Conservation (phyloP, 64 coral and sea anemone species). For the Hydrozoanthus tunicans region DNA sequence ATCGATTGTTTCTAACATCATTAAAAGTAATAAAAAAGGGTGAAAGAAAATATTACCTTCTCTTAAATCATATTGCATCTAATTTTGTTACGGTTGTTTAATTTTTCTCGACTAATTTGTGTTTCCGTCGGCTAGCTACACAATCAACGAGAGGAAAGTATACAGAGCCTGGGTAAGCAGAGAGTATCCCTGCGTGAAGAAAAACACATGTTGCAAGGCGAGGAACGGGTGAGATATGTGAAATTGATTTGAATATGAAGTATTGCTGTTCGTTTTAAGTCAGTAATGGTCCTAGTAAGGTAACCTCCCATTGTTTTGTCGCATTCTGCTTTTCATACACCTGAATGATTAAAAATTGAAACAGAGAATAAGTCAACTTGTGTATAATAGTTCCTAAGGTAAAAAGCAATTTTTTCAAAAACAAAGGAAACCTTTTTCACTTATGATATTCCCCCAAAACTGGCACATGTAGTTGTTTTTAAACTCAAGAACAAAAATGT, state of each 20-base stretch:
- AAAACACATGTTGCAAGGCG: constrained; percentile 80
- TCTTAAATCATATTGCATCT: background rate
- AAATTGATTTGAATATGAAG: background rate
- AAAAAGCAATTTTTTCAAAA: no score
- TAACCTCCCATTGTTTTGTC: background rate
- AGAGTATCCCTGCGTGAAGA: constrained; percentile 68
- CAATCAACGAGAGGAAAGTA: constrained; percentile 88
- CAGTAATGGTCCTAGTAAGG: background rate
- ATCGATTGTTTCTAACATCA: no score
- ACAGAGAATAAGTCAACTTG: no score
- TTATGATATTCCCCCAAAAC: no score
- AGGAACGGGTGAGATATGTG: constrained; percentile 69
- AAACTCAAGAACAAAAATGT: no score
- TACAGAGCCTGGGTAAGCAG: constrained; percentile 80
- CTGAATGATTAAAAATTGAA: no score
- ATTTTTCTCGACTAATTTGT: background rate
- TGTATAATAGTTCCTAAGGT: no score
- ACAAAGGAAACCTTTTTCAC: no score
- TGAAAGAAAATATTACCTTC: background rate
- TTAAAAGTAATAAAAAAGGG: no score
- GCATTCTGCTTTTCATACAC: background rate
- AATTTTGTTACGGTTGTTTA: background rate
- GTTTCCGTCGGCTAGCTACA: constrained; percentile 52
- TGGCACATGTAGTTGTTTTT: no score
- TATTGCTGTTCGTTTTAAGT: no score